Base-by-base conservation (phyloP, 35 echinoderm and acorn worm species). In the Antedon bifida region DNA sequence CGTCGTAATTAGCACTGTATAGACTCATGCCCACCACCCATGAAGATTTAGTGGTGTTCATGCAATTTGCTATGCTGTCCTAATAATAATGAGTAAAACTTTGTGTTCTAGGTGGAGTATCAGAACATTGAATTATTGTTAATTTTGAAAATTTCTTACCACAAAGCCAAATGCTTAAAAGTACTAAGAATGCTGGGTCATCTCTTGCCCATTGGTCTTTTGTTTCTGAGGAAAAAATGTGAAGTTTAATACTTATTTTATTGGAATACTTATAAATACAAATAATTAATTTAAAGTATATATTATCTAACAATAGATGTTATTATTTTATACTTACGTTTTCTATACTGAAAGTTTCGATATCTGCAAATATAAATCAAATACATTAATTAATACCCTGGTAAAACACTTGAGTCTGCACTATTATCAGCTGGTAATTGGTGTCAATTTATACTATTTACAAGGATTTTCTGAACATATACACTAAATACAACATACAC, bases 151-250 rank as follows among this genome's bases (percentile, higher is more conserved):
- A 64, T 12, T 8, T 36, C 90, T 84, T 97, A 97, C 94, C 94
- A 90, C 94, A 92, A 34, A 97, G 86, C 74, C 90, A 97, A 76
- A 97, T 83, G 75, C 94, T 97, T 0, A 97, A 90, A 29, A 97
- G 84, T n/a, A 97, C 94, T 31, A 97, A 88, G 76, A 97, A 97
- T 28, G 94, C 94, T 30, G 94, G 94, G 80, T 97, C 94, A 88
- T 97, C 94, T 84, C 94, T 86, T 8, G 94, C 94, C 90, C 90
- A 97, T 74, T 94, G 92, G 51, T 94, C 78, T 81, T 94, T 94
- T 33, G 92, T 94, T 39, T 94, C 92, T 94, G 74, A 56, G 75
- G 74, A n/a, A 82, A 78, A 81, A 85, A 39, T 8, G 35, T 8
- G 34, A n/a, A 26, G 44, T 30, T 19, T 30, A 30, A 5, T 30